Evolutionary conservation across 2,797 vertebrate genomes (phyloP).

Genomic region (Picus viridis): DNA sequence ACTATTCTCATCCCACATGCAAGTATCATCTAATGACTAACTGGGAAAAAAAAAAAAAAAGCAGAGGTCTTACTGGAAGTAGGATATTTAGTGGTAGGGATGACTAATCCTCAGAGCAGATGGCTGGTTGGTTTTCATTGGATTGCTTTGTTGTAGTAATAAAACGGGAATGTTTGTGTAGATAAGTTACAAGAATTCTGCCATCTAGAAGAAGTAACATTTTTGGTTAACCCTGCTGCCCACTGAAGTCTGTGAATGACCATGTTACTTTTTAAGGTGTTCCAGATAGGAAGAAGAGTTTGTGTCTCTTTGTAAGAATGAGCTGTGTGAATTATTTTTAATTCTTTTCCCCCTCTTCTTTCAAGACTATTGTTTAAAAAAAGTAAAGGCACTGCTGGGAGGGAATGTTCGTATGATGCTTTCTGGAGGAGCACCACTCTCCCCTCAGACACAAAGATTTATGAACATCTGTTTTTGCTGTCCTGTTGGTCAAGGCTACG

Average conservation of each 20-base stretch:
- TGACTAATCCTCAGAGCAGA: constrained; percentile 7
- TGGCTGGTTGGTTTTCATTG: neutral
- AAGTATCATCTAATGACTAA: neutral
- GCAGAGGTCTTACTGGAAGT: neutral
- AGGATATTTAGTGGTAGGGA: neutral
- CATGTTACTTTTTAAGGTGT: neutral
- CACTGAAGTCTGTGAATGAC: neutral
- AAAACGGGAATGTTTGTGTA: neutral
- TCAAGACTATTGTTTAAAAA: constrained; percentile 89
- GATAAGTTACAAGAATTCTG: neutral
- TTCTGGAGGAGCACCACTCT: constrained; percentile 95
- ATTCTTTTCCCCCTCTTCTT: neutral
- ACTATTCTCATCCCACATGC: neutral
- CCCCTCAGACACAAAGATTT: constrained; percentile 92
- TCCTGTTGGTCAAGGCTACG: constrained; percentile 96
- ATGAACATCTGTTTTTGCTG: constrained; percentile 99
- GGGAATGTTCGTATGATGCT: constrained; percentile 96
- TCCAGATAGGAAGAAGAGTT: neutral
- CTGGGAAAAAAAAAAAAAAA: neutral
- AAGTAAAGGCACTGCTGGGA: constrained; percentile 92
- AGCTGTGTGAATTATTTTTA: neutral
- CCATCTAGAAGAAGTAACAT: neutral
- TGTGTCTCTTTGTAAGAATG: neutral
- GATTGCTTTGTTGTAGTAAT: neutral
- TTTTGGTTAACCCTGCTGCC: neutral